phyloP scores from a whole-genome alignment of 2,797 vertebrate genomes.

The Mionectes olivaceus region DNA sequence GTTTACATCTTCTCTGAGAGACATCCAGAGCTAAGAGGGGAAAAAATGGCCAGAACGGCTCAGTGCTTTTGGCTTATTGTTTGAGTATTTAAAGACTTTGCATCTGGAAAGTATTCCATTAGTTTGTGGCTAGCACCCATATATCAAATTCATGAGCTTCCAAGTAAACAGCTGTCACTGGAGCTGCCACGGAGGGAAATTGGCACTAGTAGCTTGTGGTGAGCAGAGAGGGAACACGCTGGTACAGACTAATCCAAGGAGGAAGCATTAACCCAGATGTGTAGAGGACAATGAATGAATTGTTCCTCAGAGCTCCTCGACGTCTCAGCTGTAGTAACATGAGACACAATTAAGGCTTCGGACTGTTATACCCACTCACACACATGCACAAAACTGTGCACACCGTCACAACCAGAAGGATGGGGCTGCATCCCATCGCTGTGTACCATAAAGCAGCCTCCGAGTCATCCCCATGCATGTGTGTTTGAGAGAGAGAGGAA shows the following conservation, averaged over 20 bases:
- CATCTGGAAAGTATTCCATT: constrained; percentile 82
- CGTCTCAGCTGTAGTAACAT: constrained; percentile 34
- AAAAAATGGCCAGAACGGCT: constrained; percentile 55
- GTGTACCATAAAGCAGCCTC: neutral
- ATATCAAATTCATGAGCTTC: constrained; percentile 77
- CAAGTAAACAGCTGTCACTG: constrained; percentile 79
- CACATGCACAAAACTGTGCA: neutral
- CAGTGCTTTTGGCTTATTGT: constrained; percentile 76
- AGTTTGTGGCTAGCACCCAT: constrained; percentile 79
- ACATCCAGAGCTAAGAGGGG: constrained; percentile 33
- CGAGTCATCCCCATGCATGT: rapidly evolving
- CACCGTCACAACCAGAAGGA: neutral
- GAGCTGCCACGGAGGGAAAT: constrained; percentile 67
- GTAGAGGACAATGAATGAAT: constrained; percentile 76
- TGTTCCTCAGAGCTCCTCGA: constrained; percentile 73
- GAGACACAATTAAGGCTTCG: constrained; percentile 61
- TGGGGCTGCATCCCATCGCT: neutral
- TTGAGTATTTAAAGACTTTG: constrained; percentile 69
- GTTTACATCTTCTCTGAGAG: constrained; percentile 69
- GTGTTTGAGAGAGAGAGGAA: neutral
- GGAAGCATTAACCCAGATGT: constrained; percentile 78
- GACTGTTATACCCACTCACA: constrained; percentile 13
- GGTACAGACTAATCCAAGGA: constrained; percentile 77
- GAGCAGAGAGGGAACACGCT: constrained; percentile 72
- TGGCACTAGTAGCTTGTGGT: constrained; percentile 77